Base-by-base conservation (phyloP, 2,797 vertebrate genomes). In the Malurus leucopterus region DNA sequence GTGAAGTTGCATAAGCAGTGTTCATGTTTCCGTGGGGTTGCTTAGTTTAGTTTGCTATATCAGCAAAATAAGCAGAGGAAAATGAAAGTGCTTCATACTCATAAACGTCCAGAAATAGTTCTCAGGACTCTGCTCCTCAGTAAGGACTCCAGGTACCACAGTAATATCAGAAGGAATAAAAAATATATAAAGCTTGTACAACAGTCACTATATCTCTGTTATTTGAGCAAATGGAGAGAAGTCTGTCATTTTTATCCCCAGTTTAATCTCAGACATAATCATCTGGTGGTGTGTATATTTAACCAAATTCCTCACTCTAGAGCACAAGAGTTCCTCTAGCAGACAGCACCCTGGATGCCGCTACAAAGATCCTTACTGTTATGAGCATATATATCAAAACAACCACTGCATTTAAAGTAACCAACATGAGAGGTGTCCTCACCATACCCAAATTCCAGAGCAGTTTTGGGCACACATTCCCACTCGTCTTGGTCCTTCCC, bases 341-440 rank as follows among this genome's bases (percentile, higher is more conserved):
- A 90, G 46, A 67, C 50, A 6, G 88, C 36, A n/a, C 21, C 58
- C 59, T 64, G 65, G 61, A 50, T 70, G 71, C 84, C 54, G 74
- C 77, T 89, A 73, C 77, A 75, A 80, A 89, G 83, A 72, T 49
- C 24, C 24, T 63, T 14, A 30, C 47, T 90, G 79, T 73, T 91
- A 57, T 21, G 53, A 78, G 64, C 41, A 53, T 4, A 54, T 2
- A 80, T 50, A 92, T 92, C 90, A 95, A 95, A 95, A 85, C 82
- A 92, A 92, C 90, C 90, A 57, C 86, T 79, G 80, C 44, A 87
- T 70, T 92, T 94, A 50, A 87, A 87, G 70, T 49, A 88, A 93
- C 77, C 92, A 84, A 74, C 44, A 58, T 22, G 34, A 93, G 92
- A 95, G 68, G 61, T 73, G 71, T 29, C 85, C 44, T 93, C 4